A percentile compares a stretch with the other conserved stretches of the same genome.
These are phyloP conservation scores for Amblyjoppa proteus DNA, from an alignment of 2,888 invertebrate genomes.

Conservation along the genomic window DNA sequence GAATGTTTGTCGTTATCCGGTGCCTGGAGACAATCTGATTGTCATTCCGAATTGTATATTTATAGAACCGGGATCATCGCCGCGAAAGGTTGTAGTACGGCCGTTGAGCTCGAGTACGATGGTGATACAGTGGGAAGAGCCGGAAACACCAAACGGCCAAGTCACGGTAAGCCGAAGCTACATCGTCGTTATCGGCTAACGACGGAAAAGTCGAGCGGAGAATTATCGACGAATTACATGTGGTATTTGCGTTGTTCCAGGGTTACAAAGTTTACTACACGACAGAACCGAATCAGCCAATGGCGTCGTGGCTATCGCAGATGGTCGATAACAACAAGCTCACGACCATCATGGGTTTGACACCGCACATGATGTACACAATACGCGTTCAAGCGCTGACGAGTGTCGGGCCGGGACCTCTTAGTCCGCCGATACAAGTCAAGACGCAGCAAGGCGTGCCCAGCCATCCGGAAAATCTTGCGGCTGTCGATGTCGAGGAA, in stretches of 20 bases:
- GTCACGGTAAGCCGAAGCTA: conserved; percentile 90
- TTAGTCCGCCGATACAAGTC: conserved; percentile 98
- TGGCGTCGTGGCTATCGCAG: conserved; percentile 97
- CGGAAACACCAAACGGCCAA: conserved; percentile 98
- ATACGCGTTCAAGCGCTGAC: conserved; percentile 97
- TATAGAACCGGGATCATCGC: conserved; percentile 97
- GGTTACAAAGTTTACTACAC: conserved; percentile 99
- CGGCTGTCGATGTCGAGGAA: conserved; percentile 94
- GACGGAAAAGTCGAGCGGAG: conserved; percentile 21
- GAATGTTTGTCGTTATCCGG: conserved; percentile 18
- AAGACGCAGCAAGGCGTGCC: conserved; percentile 99
- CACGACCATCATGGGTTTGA: conserved; percentile 96
- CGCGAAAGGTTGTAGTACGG: conserved; percentile 96
- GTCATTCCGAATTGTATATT: conserved; percentile 54
- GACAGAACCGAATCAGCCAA: conserved; percentile 93
- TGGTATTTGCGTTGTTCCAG: conserved; percentile 85
- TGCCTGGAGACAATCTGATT: not conserved
- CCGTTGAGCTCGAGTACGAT: conserved; percentile 98
- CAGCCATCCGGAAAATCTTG: conserved; percentile 96
- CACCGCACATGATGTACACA: conserved; percentile 96
- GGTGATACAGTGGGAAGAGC: conserved; percentile 99
- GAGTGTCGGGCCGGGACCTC: conserved; percentile 97
- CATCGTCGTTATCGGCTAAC: not conserved
- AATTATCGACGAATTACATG: not conserved
- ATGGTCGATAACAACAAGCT: conserved; percentile 97